A percentile compares a stretch with the other conserved stretches of the same genome.
These are phyloP conservation scores for Gobio occitaniae DNA, from an alignment of 2,797 vertebrate genomes.

Conservation along the genomic window DNA sequence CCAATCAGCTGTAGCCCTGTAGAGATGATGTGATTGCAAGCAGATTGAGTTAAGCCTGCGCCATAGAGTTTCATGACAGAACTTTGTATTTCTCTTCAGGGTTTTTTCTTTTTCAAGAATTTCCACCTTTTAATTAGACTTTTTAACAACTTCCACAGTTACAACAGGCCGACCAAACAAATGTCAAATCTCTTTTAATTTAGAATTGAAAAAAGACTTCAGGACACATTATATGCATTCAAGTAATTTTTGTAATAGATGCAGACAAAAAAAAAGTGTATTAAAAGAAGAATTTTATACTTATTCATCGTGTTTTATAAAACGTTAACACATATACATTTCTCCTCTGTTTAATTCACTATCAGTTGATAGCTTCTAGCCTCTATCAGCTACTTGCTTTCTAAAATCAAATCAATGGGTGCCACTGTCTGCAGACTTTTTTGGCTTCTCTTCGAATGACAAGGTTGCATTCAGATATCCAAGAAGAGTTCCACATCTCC, in stretches of 20 bases:
- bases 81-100: not conserved
- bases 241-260: not conserved
- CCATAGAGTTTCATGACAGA: not conserved
- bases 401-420: not conserved
- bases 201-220: not conserved
- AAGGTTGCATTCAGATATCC: conserved; percentile 15
- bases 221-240: not conserved
- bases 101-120: not conserved
- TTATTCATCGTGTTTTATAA: too few relatives aligned
- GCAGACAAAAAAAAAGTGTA: not conserved
- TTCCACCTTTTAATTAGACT: not conserved
- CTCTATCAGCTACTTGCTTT: not conserved
- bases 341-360: not conserved
- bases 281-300: not conserved
- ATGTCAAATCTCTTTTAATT: not conserved
- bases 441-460: not conserved
- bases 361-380: not conserved
- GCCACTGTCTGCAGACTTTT: not conserved
- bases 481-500: conserved; percentile 32
- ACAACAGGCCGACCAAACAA: not conserved
- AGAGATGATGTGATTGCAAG: not conserved
- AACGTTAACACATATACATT: not conserved
- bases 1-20: not conserved
- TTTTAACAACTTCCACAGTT: not conserved
- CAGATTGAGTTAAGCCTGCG: not conserved